Evolutionary conservation across 2,888 invertebrate genomes (phyloP).

Genomic region (Physocephala rufipes): DNA sequence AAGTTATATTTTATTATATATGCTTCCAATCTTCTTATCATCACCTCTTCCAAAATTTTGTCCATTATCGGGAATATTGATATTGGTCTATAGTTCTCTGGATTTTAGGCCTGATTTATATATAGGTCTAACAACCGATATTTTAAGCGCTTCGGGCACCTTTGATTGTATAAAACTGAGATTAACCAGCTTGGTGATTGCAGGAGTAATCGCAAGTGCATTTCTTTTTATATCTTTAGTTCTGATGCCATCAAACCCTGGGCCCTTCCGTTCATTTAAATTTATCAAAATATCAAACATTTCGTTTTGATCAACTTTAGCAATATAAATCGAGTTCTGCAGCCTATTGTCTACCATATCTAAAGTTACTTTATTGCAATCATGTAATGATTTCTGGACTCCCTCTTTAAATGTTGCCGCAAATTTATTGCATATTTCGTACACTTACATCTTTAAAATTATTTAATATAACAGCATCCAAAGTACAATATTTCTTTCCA

Average conservation of each 20-base stretch:
- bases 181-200: slow-evolving; percentile 24
- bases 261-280: slow-evolving; percentile 6
- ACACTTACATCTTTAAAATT: slow-evolving; percentile 8
- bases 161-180: slow-evolving; percentile 16
- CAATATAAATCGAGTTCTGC: slow-evolving; percentile 7
- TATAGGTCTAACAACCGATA: slow-evolving; percentile 28
- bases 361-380: slow-evolving; percentile 14
- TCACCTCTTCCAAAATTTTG: slow-evolving; percentile 19
- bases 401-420: slow-evolving; percentile 12
- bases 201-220: slow-evolving; percentile 4
- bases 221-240: background rate
- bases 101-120: slow-evolving; percentile 15
- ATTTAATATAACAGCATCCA: background rate
- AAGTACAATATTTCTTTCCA: background rate
- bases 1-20: slow-evolving; percentile 21
- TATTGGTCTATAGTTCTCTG: slow-evolving; percentile 27
- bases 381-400: background rate
- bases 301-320: slow-evolving; percentile 7
- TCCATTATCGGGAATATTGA: slow-evolving; percentile 22
- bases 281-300: slow-evolving; percentile 17
- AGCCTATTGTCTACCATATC: background rate
- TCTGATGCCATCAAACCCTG: slow-evolving; percentile 16
- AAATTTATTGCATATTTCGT: background rate
- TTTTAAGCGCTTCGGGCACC: slow-evolving; percentile 20
- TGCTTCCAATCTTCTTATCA: background rate